Evolutionary conservation across 2,888 invertebrate genomes (phyloP).

Genomic region (Pasiphila rectangulata): DNA sequence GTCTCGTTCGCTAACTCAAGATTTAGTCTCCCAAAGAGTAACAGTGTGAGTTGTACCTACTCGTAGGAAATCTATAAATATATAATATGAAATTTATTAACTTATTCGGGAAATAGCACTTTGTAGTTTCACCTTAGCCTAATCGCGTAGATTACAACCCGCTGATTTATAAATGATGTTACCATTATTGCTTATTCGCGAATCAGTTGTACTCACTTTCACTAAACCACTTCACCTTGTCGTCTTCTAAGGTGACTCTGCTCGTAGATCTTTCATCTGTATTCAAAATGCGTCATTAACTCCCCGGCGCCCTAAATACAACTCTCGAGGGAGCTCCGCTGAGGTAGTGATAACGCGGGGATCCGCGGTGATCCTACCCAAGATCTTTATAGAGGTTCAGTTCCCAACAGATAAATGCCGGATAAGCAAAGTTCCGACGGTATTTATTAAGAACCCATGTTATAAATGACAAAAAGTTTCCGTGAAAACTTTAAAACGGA

Average conservation of each 20-base stretch:
- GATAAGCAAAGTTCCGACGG: conserved; percentile 53
- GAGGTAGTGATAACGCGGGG: conserved; percentile 62
- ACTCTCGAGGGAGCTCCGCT: conserved; percentile 46
- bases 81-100: too few species aligned
- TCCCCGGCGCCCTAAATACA: conserved; percentile 68
- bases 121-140: too few species aligned
- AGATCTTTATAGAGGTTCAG: conserved; percentile 57
- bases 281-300: conserved; percentile 73
- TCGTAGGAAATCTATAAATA: too few species aligned
- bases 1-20: too few species aligned
- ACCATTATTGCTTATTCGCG: too few species aligned
- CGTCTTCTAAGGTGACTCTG: conserved; percentile 3
- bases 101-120: too few species aligned
- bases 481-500: neutral
- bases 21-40: too few species aligned
- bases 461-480: neutral
- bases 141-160: too few species aligned
- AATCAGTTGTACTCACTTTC: neutral
- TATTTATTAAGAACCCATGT: conserved; percentile 39
- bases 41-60: too few species aligned
- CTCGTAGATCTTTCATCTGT: conserved; percentile 63
- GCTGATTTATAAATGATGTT: too few species aligned
- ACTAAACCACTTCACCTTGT: neutral
- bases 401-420: conserved; percentile 43
- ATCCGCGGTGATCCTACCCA: conserved; percentile 57